A percentile compares a stretch with the other conserved stretches of the same genome.
Conservation (phyloP, 1,140 invertebrate genomes). For the Hyphantria cunea region DNA sequence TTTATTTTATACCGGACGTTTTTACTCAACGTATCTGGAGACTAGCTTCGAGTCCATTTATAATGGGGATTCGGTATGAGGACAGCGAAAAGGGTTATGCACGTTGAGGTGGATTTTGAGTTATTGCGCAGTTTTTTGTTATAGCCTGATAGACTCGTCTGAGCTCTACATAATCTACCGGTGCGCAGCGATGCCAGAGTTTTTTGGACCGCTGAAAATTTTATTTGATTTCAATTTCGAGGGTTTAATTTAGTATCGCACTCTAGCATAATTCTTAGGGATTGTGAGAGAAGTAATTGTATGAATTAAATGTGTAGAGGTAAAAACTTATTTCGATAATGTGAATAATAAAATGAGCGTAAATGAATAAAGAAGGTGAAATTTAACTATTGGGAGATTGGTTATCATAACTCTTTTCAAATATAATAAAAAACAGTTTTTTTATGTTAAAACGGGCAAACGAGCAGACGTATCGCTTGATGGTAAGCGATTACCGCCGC, state of each 20-base stretch:
- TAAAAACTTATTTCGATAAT: too few species aligned
- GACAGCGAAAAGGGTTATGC: constrained; percentile 4
- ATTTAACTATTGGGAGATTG: too few species aligned
- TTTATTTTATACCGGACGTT: background rate
- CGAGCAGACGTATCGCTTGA: too few species aligned
- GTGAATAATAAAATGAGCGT: too few species aligned
- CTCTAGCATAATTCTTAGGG: background rate
- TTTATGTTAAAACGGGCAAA: too few species aligned
- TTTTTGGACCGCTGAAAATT: too few species aligned
- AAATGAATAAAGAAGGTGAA: too few species aligned
- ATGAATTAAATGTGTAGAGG: too few species aligned
- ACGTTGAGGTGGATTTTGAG: constrained; percentile 10
- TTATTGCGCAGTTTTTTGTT: constrained; percentile 3
- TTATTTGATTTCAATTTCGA: background rate
- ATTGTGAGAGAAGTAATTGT: too few species aligned
- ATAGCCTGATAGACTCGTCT: background rate
- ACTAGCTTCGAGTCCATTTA: constrained; percentile 5
- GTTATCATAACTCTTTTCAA: too few species aligned
- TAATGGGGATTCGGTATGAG: constrained; percentile 8
- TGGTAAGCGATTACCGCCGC: too few species aligned
- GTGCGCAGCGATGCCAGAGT: background rate
- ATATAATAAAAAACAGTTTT: too few species aligned
- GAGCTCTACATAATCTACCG: background rate
- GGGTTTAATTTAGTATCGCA: background rate
- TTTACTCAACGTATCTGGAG: background rate